These are phyloP conservation scores for Epinephelus malabaricus DNA, from an alignment of 2,797 vertebrate species.

Conservation along the genomic window DNA sequence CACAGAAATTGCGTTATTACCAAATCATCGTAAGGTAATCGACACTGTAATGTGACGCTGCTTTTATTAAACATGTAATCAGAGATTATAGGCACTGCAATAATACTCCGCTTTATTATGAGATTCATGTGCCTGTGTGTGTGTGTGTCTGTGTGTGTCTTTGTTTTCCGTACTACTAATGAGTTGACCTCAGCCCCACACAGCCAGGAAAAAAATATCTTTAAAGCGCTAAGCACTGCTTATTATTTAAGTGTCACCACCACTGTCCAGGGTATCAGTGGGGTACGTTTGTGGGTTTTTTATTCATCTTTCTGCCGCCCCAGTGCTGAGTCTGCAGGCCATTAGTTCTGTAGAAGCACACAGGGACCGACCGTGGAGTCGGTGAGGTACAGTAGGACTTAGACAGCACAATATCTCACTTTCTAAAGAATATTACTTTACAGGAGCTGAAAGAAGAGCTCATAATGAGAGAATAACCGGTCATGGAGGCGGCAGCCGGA, in stretches of 20 bases:
- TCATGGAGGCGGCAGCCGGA: slow-evolving; percentile 38
- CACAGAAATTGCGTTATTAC: slow-evolving; percentile 35
- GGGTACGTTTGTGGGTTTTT: slow-evolving; percentile 72
- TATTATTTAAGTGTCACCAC: slow-evolving; percentile 84
- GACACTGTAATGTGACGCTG: slow-evolving; percentile 61
- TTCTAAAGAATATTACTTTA: slow-evolving; percentile 70
- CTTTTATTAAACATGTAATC: slow-evolving; percentile 73
- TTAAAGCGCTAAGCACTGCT: slow-evolving; percentile 82
- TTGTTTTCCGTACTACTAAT: slow-evolving; percentile 72
- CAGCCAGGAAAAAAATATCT: slow-evolving; percentile 63
- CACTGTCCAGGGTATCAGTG: slow-evolving; percentile 76
- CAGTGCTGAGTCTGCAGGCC: slow-evolving; percentile 78
- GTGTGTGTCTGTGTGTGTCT: slow-evolving; percentile 10
- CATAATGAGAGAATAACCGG: slow-evolving; percentile 67
- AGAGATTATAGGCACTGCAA: slow-evolving; percentile 56
- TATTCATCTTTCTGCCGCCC: slow-evolving; percentile 65
- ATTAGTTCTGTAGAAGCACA: slow-evolving; percentile 69
- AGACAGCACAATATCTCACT: slow-evolving; percentile 55
- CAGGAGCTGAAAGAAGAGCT: slow-evolving; percentile 53
- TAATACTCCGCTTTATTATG: slow-evolving; percentile 55
- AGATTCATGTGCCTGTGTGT: slow-evolving; percentile 41
- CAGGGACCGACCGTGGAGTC: slow-evolving; percentile 56
- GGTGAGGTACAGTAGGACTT: slow-evolving; percentile 60
- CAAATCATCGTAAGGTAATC: slow-evolving; percentile 48
- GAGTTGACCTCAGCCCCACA: slow-evolving; percentile 67